Base-by-base conservation (phyloP, 1,140 invertebrate genomes). In the Antheraea mylitta region DNA sequence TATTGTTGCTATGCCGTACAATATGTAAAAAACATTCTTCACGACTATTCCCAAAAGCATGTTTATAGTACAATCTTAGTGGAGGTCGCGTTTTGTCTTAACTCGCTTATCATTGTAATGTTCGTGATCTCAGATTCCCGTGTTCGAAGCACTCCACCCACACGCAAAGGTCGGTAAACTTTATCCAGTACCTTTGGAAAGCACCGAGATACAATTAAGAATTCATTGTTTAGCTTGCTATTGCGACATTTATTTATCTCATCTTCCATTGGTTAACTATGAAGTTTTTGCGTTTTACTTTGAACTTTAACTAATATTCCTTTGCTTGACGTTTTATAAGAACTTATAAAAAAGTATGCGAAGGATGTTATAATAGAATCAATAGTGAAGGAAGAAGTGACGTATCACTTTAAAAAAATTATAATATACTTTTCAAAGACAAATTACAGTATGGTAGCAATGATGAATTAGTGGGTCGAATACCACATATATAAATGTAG, bases 211-310 rank as follows among this genome's bases (percentile, higher is more conserved):
- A 87, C 81, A 89, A 89, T 91, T 91, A 89, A 87, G 79, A 75
- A 71, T 68, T 83, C 82, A 89, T 91, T 89, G 89, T 91, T 87
- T 89, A 76, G 72, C 76, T 70, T 65, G 66, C 66, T 76, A 80
- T 89, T 89, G 82, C 85, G 79, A 91, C 89, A 88, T 78, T 75
- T 70, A 69, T 73, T 86, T 89, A 89, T 87, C 82, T 89, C 78
- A 83, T 85, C 72, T 82, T 82, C 76, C 71, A 62, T 83, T 79
- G 74, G 72, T 37, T 22, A 38, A 38, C 9, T 36, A 11, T 13
- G 16, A 53, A 53, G 16, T 16, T 53, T n/a, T 8, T 42, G 8
- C 38, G 11, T 42, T 42, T 42, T 42, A 42, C 1, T 3, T 42
- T 42, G 38, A 53, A 10, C 11, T 13, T 53, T 13, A 6, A 13